A percentile compares a stretch with the other conserved stretches of the same genome.
Conservation (phyloP, 1,140 invertebrate species). For the Drosophila ananassae region DNA sequence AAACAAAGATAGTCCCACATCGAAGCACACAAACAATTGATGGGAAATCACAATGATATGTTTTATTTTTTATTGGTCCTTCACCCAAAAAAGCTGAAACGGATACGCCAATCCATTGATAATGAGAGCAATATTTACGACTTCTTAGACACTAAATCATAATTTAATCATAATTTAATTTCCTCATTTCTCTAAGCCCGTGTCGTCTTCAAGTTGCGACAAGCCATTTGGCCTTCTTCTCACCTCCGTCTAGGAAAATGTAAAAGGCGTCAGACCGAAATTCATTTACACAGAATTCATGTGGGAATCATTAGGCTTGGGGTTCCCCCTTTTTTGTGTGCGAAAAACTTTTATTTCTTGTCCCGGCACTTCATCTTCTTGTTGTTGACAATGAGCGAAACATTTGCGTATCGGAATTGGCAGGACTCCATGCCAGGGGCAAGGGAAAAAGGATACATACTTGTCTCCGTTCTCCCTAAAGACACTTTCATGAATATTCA, state of each 20-base stretch:
- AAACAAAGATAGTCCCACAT: constrained; percentile 15
- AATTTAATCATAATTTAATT: not conserved
- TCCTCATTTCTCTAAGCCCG: not conserved
- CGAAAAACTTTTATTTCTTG: constrained; percentile 53
- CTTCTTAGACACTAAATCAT: not conserved
- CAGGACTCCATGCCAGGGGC: constrained; percentile 24
- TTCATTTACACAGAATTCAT: constrained; percentile 63
- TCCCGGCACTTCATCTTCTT: constrained; percentile 10
- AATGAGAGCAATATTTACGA: not conserved
- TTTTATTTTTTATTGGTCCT: not conserved
- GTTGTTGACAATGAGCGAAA: constrained; percentile 54
- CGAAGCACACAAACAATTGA: constrained; percentile 8
- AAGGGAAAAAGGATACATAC: constrained; percentile 2
- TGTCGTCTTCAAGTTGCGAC: constrained; percentile 25
- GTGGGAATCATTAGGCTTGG: constrained; percentile 65
- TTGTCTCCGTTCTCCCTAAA: constrained; percentile 16
- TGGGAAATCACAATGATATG: constrained; percentile 10
- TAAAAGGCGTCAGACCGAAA: constrained; percentile 64
- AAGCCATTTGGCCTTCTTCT: not conserved
- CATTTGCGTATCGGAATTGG: constrained; percentile 57
- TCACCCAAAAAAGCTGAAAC: not conserved
- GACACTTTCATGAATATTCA: constrained; percentile 66
- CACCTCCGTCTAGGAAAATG: constrained; percentile 9
- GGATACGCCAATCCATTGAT: not conserved
- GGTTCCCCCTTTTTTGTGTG: constrained; percentile 13